Evolutionary conservation across 2,113 vertebrate genomes (phyloP), one percentile per base, ranked within the genome.

Genomic region (Bettongia penicillata): DNA sequence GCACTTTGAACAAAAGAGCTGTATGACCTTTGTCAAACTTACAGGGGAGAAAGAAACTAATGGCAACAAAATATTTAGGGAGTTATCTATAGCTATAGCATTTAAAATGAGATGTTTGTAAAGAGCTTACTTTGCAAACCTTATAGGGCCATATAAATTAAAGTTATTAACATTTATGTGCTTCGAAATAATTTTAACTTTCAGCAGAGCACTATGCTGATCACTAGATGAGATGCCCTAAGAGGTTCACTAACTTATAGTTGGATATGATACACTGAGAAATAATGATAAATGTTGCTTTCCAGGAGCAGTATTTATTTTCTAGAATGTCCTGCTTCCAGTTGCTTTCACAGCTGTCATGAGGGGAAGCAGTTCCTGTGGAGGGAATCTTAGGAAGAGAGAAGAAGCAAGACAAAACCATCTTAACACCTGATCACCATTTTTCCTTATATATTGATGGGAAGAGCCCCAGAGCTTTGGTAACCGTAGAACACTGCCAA

Each of bases 1-100:
- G 91, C 91, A 94, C 93, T 93, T 94, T 2, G 68, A 55, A 84
- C 53, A 93, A 89, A 49, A 31, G 90, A 93, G 48, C 43, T 23
- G 53, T 49, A 49, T 51, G 90, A 51, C 49, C 47, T 53, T 6
- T 1, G 91, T 11, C 37, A 92, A n/a, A 9, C 26, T 48, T 53
- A 43, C 49, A 24, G 0, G 4, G 53, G 92, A 90, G 90, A 52
- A 89, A 11, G 53, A 92, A 91, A 68, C 4, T 4, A 37, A 77
- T n/a, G 37, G 61, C 61, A 94, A 96, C 51, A 57, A 8, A 89
- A 90, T 92, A 25, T 97, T 95, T 51, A 68, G 52, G 51, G 43
- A 51, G 12, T 31, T 93, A 90, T 51, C 0, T 91, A 55, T 91
- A n/a, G 51, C 50, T 92, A 14, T 91, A 93, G 43, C 31, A 68